Conservation (phyloP, 2,797 vertebrate species). For the Loris lydekkerianus region DNA sequence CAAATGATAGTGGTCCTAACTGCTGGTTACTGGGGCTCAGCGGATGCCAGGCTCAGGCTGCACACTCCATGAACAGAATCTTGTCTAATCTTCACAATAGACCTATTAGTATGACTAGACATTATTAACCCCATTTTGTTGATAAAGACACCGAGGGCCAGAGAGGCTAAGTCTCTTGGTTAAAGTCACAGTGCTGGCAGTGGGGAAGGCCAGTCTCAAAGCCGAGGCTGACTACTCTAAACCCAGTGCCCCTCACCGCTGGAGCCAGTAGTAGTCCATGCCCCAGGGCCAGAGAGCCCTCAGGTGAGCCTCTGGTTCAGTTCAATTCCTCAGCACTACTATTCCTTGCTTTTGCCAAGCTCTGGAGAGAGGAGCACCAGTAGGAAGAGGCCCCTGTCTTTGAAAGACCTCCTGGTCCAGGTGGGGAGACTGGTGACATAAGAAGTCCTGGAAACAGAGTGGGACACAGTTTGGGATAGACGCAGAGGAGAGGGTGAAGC, state of each 20-base stretch:
- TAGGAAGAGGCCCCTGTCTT: background rate
- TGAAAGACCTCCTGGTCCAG: background rate
- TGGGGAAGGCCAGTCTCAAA: background rate
- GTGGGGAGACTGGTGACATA: fast-evolving
- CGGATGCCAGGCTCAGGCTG: fast-evolving
- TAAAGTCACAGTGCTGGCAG: background rate
- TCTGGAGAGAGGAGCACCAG: background rate
- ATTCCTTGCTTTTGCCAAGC: background rate
- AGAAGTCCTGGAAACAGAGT: background rate
- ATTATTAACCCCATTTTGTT: background rate
- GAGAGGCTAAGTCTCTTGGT: background rate
- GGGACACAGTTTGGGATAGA: background rate
- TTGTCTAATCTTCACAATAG: background rate
- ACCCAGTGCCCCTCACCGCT: background rate
- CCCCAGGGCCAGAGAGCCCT: background rate
- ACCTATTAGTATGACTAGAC: background rate
- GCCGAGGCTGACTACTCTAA: too few species aligned
- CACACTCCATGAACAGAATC: fast-evolving
- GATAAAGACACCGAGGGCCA: background rate
- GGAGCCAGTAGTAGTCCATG: background rate
- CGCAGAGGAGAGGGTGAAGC: background rate
- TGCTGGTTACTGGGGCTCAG: fast-evolving
- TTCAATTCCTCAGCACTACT: background rate
- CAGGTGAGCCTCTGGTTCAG: background rate
- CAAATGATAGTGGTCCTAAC: background rate